phyloP scores from a whole-genome alignment of 2,888 invertebrate genomes.

The Galerucella calmariensis region DNA sequence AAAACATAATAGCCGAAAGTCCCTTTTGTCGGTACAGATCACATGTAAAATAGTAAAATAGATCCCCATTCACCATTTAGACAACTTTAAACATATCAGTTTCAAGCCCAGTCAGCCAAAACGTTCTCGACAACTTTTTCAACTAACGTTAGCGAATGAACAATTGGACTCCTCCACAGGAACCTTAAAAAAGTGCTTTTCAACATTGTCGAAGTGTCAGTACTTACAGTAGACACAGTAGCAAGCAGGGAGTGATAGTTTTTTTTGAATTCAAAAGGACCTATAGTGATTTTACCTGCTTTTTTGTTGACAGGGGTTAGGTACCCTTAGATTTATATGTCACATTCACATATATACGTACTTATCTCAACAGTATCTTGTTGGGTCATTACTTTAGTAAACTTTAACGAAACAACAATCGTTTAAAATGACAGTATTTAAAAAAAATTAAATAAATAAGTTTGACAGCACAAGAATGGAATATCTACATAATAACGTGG shows the following conservation, averaged over 20 bases:
- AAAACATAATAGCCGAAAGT: slow-evolving; percentile 52
- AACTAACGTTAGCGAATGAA: not conserved
- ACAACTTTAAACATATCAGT: slow-evolving; percentile 64
- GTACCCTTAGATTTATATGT: slow-evolving; percentile 52
- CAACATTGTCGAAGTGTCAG: slow-evolving; percentile 64
- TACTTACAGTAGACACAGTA: slow-evolving; percentile 63
- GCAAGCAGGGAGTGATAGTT: slow-evolving; percentile 58
- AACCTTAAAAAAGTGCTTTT: slow-evolving; percentile 60
- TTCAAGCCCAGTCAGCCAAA: slow-evolving; percentile 53
- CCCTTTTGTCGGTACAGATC: slow-evolving; percentile 57
- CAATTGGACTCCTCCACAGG: slow-evolving; percentile 51
- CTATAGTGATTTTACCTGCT: slow-evolving; percentile 62
- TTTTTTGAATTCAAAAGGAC: slow-evolving; percentile 51
- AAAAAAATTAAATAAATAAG: no score
- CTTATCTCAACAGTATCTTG: slow-evolving; percentile 34
- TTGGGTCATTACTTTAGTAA: not conserved
- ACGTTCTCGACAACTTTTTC: not conserved
- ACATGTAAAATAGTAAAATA: slow-evolving; percentile 55
- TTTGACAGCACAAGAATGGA: no score
- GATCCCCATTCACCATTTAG: slow-evolving; percentile 57
- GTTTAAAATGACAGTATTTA: not conserved
- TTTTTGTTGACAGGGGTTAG: slow-evolving; percentile 56
- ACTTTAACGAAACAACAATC: not conserved
- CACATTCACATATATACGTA: slow-evolving; percentile 51
- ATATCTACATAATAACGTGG: no score